Percentiles rank a stretch among this genome's conserved stretches.
Conservation (phyloP, 2,888 invertebrate species). For the Vandiemenella viatica region DNA sequence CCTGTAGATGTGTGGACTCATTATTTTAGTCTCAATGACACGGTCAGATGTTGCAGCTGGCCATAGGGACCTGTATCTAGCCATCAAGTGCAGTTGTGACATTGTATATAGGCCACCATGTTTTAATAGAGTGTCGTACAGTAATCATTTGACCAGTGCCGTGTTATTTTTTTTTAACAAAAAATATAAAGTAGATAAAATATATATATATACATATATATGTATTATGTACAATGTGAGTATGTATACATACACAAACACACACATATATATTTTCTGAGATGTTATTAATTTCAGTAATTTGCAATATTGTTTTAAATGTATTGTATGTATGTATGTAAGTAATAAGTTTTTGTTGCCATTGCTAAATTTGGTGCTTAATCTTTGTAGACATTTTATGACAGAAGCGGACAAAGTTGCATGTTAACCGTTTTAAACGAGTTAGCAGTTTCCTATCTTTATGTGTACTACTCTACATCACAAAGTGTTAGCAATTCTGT, state of each 20-base stretch:
- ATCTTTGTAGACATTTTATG: slow-evolving; percentile 14
- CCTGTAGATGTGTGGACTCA: slow-evolving; percentile 7
- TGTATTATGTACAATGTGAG: slow-evolving; percentile 12
- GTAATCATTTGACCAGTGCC: slow-evolving; percentile 7
- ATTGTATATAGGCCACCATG: neutral
- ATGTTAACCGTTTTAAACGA: slow-evolving; percentile 7
- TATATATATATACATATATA: slow-evolving; percentile 9
- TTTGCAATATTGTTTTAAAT: slow-evolving; percentile 14
- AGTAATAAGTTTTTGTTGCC: slow-evolving; percentile 16
- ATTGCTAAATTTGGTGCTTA: slow-evolving; percentile 16
- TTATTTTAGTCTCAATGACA: neutral
- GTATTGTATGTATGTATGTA: slow-evolving; percentile 14
- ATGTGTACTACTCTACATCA: no score
- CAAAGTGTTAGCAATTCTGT: no score
- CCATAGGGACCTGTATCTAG: no score
- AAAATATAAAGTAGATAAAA: slow-evolving; percentile 5
- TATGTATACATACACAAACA: slow-evolving; percentile 8
- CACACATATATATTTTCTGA: slow-evolving; percentile 16
- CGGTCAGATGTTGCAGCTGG: neutral
- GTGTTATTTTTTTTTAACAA: slow-evolving; percentile 6
- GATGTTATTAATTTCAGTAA: slow-evolving; percentile 15
- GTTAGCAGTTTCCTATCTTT: no score
- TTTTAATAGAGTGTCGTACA: slow-evolving; percentile 7
- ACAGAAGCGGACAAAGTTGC: slow-evolving; percentile 8
- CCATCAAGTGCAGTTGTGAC: neutral